phyloP scores from a whole-genome alignment of 2,888 invertebrate genomes.

The Baronia brevicornis region DNA sequence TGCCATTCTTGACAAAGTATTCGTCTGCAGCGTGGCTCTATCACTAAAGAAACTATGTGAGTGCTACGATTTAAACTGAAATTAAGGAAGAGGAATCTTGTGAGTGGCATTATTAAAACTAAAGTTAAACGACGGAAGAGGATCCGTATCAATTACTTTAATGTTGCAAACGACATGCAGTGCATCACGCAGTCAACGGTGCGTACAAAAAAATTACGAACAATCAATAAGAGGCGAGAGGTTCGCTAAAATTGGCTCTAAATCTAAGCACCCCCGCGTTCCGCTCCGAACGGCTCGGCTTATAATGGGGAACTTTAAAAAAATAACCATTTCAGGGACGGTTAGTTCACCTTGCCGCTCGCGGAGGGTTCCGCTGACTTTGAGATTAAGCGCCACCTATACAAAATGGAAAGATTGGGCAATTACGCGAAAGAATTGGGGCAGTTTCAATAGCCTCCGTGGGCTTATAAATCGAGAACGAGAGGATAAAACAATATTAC shows the following conservation, averaged over 20 bases:
- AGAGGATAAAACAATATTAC: conserved; percentile 19
- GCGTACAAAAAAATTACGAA: conserved; percentile 42
- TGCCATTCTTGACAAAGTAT: too few relatives aligned
- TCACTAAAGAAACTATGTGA: too few relatives aligned
- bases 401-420: conserved; percentile 57
- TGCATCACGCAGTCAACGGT: conserved; percentile 40
- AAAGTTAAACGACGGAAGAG: too few relatives aligned
- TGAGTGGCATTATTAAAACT: too few relatives aligned
- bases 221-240: conserved; percentile 52
- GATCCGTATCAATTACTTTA: background rate
- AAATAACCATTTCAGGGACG: conserved; percentile 65
- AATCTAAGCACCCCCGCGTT: conserved; percentile 44
- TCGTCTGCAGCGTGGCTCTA: conserved; percentile 6
- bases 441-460: conserved; percentile 23
- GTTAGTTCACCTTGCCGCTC: conserved; percentile 48
- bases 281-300: conserved; percentile 36
- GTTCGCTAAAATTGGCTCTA: conserved; percentile 45
- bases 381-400: conserved; percentile 45
- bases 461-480: conserved; percentile 11
- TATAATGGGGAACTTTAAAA: conserved; percentile 49
- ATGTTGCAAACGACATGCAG: conserved; percentile 12
- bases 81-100: too few relatives aligned
- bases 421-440: conserved; percentile 57
- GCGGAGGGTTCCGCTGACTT: conserved; percentile 20
- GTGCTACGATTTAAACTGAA: too few relatives aligned